A percentile compares a stretch with the other conserved stretches of the same genome.
phyloP scores from a whole-genome alignment of 1,140 invertebrate genomes.

The Bombus cullumanus region DNA sequence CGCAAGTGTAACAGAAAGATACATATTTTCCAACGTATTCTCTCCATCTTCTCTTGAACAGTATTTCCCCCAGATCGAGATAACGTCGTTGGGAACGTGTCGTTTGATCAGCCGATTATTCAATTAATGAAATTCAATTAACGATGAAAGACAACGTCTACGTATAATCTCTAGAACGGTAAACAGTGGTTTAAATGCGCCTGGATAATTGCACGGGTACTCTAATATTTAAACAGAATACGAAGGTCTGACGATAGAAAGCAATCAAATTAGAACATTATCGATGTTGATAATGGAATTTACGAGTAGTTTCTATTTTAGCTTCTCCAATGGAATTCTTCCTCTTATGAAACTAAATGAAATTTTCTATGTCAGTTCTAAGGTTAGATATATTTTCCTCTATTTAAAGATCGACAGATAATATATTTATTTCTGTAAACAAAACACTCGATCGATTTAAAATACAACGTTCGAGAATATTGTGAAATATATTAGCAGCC shows the following conservation, averaged over 20 bases:
- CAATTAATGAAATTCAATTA: background rate
- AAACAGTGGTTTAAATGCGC: background rate
- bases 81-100: too few species aligned
- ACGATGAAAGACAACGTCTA: background rate
- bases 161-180: background rate
- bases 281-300: slow-evolving; percentile 1
- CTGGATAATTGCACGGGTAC: background rate
- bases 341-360: background rate
- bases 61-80: too few species aligned
- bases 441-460: too few species aligned
- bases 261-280: background rate
- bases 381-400: too few species aligned
- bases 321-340: background rate
- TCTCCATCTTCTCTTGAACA: too few species aligned
- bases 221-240: background rate
- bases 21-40: too few species aligned
- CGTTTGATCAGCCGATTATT: background rate
- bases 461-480: too few species aligned
- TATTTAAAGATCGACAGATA: too few species aligned
- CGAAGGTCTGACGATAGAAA: background rate
- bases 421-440: too few species aligned
- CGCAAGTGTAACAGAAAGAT: too few species aligned
- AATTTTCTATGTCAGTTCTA: background rate
- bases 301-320: background rate
- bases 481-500: too few species aligned